Evolutionary conservation across 2,888 invertebrate genomes (phyloP).

Genomic region (Cephus pygmeus): DNA sequence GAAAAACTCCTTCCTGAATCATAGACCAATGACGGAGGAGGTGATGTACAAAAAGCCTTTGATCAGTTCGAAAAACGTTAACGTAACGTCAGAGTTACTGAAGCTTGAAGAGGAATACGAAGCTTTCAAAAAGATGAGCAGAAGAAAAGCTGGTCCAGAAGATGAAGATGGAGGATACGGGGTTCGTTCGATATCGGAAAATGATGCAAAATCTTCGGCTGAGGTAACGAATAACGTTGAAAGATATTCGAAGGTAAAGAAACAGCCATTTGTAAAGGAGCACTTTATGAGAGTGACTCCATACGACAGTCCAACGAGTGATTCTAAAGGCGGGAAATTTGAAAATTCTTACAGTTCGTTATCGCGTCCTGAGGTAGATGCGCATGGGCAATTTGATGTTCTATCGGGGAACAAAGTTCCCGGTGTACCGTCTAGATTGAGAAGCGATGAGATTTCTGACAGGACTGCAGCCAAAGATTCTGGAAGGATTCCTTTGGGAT

Average conservation of each 20-base stretch:
- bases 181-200: background rate
- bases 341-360: background rate
- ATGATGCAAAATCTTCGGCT: conserved; percentile 9
- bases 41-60: background rate
- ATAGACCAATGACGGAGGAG: background rate
- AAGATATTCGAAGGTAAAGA: background rate
- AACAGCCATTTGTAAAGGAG: background rate
- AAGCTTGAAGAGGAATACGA: conserved; percentile 33
- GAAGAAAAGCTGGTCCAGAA: conserved; percentile 6
- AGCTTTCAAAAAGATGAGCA: conserved; percentile 18
- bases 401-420: background rate
- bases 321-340: background rate
- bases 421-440: background rate
- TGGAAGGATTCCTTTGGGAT: background rate
- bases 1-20: conserved; percentile 8
- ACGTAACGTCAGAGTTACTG: conserved; percentile 28
- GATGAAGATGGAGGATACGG: conserved; percentile 1
- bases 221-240: background rate
- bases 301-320: background rate
- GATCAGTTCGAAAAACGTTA: background rate
- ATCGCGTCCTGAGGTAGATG: background rate
- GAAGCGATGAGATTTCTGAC: background rate
- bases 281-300: background rate
- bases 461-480: background rate
- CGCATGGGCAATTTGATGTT: background rate